Base-by-base conservation (phyloP, 2,797 vertebrate genomes). In the Clarias platycephalus region DNA sequence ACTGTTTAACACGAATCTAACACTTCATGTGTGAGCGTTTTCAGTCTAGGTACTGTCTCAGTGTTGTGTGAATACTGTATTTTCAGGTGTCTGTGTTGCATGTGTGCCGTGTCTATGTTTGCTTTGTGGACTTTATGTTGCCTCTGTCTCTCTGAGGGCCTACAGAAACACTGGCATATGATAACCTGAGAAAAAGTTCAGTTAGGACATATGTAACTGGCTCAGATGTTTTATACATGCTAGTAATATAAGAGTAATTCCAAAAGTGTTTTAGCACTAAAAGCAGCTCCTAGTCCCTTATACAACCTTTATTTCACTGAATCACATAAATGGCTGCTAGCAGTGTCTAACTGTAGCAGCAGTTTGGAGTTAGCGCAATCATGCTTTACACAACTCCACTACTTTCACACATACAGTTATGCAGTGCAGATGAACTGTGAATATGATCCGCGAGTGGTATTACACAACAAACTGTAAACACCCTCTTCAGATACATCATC, bases 1-100 rank as follows among this genome's bases (percentile, higher is more conserved):
- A 71, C 76, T 87, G 80, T 87, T 84, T 58, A 81, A 87, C 84
- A 88, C 80, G 81, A 58, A 86, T 86, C 53, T 77, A 80, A 85
- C 83, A 84, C 81, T 13, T 86, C 83, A 87, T 68, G 49, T 64
- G 83, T 83, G 85, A 58, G 31, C 40, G 49, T 58, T 40, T 81
- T 62, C 76, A 77, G 80, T 13, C 85, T 66, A 86, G 77, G 81
- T 57, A 60, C 84, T 84, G 84, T 90, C 81, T 88, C 86, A 86
- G 40, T 85, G 84, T 89, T 80, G 80, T 89, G 84, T 89, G 82
- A 83, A 81, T 86, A 53, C 49, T 53, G 49, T 53, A 93, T 94
- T 91, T 93, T 90, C 92, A 86, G 79, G 88, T 91, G 85, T 92
- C 92, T 89, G 92, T 92, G 83, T 93, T 92, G 90, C 92, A 72